Percentiles rank a stretch among this genome's conserved stretches.
Conservation (phyloP, 2,797 vertebrate genomes). For the Hylomyscus alleni region DNA sequence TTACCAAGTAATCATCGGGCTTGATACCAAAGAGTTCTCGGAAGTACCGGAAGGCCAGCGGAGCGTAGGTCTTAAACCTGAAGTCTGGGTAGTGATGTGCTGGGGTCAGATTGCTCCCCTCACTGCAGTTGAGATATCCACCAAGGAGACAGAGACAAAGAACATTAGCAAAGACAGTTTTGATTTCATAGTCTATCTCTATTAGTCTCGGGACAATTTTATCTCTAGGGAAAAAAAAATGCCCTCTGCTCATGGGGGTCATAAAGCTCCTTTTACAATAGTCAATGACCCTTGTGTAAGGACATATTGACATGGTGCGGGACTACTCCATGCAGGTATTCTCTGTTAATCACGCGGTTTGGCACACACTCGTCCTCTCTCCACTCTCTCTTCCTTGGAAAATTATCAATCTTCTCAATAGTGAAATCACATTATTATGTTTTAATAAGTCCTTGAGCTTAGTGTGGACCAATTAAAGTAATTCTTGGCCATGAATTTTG, state of each 20-base stretch:
- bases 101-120: conserved; percentile 99
- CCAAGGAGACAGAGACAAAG: conserved; percentile 57
- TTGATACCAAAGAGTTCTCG: conserved; percentile 99
- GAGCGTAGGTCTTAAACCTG: conserved; percentile 98
- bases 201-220: conserved; percentile 21
- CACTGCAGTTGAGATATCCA: conserved; percentile 89
- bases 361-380: neutral
- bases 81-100: conserved; percentile 99
- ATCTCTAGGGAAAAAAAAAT: neutral
- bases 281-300: neutral
- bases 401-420: neutral
- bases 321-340: neutral
- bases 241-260: neutral
- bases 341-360: neutral
- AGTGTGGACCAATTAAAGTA: neutral
- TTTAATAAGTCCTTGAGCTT: neutral
- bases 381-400: neutral
- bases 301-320: neutral
- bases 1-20: conserved; percentile 99
- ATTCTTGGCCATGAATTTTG: neutral
- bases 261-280: neutral
- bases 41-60: conserved; percentile 99
- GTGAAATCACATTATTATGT: neutral
- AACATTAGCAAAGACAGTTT: conserved; percentile 71
- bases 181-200: conserved; percentile 68